phyloP scores from a whole-genome alignment of 2,888 invertebrate genomes.

The Dione juno region DNA sequence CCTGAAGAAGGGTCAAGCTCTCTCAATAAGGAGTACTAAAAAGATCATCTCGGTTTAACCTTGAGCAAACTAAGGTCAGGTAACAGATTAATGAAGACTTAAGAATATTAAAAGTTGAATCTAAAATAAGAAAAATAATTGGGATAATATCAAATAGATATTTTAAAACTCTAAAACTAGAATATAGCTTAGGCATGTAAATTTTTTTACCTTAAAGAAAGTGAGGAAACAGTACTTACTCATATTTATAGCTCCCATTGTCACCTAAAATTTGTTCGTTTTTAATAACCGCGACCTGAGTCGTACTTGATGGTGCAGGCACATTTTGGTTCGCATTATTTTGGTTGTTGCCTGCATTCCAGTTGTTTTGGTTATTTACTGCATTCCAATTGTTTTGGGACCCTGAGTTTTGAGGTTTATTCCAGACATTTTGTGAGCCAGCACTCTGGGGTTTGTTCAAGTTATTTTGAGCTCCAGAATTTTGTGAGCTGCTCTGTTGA shows the following conservation, averaged over 20 bases:
- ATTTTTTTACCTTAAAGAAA: not conserved
- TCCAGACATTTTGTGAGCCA: conserved; percentile 42
- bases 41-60: conserved; percentile 30
- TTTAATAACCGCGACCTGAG: conserved; percentile 71
- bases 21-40: conserved; percentile 35
- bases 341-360: conserved; percentile 35
- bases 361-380: conserved; percentile 45
- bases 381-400: conserved; percentile 36
- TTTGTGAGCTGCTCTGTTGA: conserved; percentile 44
- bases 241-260: conserved; percentile 80
- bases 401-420: conserved; percentile 25
- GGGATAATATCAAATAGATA: too few relatives aligned
- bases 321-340: conserved; percentile 42
- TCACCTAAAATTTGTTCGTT: conserved; percentile 73
- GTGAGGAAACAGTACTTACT: conserved; percentile 66
- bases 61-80: conserved; percentile 34
- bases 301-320: conserved; percentile 51
- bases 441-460: conserved; percentile 44
- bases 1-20: conserved; percentile 39
- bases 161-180: not conserved
- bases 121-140: not conserved
- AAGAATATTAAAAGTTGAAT: not conserved
- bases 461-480: conserved; percentile 42
- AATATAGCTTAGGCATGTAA: not conserved
- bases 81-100: conserved; percentile 29